These are phyloP conservation scores for Larimichthys crocea DNA, from an alignment of 2,113 vertebrate genomes.

Conservation along the genomic window DNA sequence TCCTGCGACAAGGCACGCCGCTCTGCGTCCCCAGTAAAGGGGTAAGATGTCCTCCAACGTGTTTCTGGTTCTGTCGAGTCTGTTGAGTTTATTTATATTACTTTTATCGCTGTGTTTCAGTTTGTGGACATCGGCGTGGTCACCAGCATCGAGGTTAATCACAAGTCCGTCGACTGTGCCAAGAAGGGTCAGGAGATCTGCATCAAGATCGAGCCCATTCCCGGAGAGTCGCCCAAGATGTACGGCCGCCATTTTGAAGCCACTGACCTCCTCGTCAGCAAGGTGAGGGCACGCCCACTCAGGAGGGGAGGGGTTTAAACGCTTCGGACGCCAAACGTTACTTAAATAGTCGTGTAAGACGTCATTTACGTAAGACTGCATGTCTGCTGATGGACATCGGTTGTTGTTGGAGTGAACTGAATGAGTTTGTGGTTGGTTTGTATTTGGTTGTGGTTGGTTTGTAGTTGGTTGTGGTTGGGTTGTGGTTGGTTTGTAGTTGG, in stretches of 20 bases:
- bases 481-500: too few relatives aligned
- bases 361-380: too few relatives aligned
- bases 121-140: conserved; percentile 98
- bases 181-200: conserved; percentile 99
- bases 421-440: too few relatives aligned
- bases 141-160: conserved; percentile 98
- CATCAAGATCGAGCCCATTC: conserved; percentile 97
- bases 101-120: conserved; percentile 70
- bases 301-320: too few relatives aligned
- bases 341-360: too few relatives aligned
- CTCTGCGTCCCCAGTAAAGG: conserved; percentile 96
- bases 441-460: too few relatives aligned
- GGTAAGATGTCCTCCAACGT: conserved; percentile 81
- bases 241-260: conserved; percentile 97
- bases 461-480: too few relatives aligned
- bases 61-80: background rate
- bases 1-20: conserved; percentile 93
- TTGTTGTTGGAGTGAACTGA: too few relatives aligned
- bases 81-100: background rate
- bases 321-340: too few relatives aligned
- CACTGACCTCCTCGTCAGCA: conserved; percentile 95
- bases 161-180: conserved; percentile 93
- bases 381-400: too few relatives aligned
- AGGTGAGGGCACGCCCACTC: conserved; percentile 81
- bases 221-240: conserved; percentile 99